Percentiles rank a stretch among this genome's conserved stretches.
phyloP scores from a whole-genome alignment of 2,113 vertebrate species.

The Cyanoramphus novaezelandiae region DNA sequence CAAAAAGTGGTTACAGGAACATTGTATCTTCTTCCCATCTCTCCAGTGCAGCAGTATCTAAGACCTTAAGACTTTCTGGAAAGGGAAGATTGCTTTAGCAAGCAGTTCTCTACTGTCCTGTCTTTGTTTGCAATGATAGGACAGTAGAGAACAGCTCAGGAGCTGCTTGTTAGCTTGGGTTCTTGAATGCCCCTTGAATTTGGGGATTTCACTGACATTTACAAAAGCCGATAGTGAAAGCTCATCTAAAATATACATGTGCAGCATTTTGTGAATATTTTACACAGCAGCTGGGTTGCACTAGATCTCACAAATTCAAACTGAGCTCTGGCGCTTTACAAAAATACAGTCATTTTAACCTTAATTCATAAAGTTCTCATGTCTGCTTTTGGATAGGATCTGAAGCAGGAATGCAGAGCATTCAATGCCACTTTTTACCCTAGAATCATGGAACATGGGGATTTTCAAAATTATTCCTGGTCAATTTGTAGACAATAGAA shows the following conservation, averaged over 20 bases:
- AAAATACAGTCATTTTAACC: not conserved
- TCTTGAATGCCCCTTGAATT: not conserved
- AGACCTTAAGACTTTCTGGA: not conserved
- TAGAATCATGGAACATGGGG: not conserved
- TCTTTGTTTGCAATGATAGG: not conserved
- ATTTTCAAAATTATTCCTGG: conserved; percentile 5
- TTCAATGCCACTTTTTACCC: not conserved
- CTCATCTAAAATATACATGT: not conserved
- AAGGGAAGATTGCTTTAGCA: not conserved
- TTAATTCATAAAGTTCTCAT: not conserved
- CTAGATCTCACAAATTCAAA: not conserved
- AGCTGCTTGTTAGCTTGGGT: not conserved
- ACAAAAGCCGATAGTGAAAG: not conserved
- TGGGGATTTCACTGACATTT: not conserved
- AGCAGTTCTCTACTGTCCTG: not conserved
- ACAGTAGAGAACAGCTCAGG: not conserved
- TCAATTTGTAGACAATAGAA: not conserved
- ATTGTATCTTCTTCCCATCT: not conserved
- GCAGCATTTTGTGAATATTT: not conserved
- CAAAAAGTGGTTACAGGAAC: not conserved
- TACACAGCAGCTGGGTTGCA: not conserved
- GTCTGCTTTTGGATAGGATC: not conserved
- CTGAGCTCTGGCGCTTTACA: not conserved
- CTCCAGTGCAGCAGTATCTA: not conserved
- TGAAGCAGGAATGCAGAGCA: not conserved